Evolutionary conservation across 35 echinoderm and acorn worm genomes (phyloP), one percentile per base, ranked within the genome.

Genomic region (Chiridota heheva): DNA sequence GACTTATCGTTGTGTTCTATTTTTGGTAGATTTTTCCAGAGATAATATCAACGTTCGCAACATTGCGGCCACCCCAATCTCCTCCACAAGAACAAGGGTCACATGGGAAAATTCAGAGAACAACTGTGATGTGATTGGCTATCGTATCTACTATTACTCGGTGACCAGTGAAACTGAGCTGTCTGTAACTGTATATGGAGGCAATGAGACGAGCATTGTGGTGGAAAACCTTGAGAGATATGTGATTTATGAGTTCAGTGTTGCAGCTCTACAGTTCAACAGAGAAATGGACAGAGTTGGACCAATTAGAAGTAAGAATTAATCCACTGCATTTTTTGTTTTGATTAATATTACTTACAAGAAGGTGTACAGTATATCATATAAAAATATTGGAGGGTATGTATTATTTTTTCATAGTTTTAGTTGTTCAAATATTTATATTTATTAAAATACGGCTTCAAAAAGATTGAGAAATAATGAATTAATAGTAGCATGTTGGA

Each of bases 41-140:
- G 63, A 78, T 25, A 81, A 94, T n/a, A 79, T 80, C 28, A 89
- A 88, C 60, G 85, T 66, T 7, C 48, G 65, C 2, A 67, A 88
- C 32, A 68, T 94, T 0, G 44, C 18, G 2, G 91, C 80, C 0
- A 25, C 15, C 3, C 69, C 53, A n/a, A 27, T 88, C 7, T 58
- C 51, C 22, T 51, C 45, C 5, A 65, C 67, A 60, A 35, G 33
- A 17, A 42, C 41, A 16, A 39, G 69, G 2, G 81, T 94, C 3
- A 88, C 70, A 5, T 94, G 91, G 91, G 53, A 82, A 6, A 64
- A 84, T 3, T 94, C 91, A 1, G 67, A 42, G 12, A 73, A 72
- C 17, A 78, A 74, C 28, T 88, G 85, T 64, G 86, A 88, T 44
- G 60, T 92, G 24, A 69, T 77, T 22, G 90, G 90, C 26, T 92